Percentiles rank a stretch among this genome's conserved stretches.
phyloP scores from a whole-genome alignment of 2,113 vertebrate species.

The Brachirus orientalis region DNA sequence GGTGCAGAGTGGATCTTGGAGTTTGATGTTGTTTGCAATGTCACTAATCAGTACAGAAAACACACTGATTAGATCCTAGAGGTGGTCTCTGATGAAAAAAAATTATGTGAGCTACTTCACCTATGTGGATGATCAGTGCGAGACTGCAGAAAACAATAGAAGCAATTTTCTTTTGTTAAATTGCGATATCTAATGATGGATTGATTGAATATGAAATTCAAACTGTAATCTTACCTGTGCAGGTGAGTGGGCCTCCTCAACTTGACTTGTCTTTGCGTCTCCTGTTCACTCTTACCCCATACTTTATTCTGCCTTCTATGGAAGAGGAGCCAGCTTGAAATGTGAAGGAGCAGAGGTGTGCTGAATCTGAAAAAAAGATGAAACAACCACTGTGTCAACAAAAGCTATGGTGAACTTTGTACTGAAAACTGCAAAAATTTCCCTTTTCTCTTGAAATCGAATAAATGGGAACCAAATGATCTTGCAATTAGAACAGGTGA shows the following conservation, averaged over 20 bases:
- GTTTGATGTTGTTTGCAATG: neutral
- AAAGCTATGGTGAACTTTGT: neutral
- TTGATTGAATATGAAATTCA: too few species aligned
- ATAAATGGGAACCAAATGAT: too few species aligned
- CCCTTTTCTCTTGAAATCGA: too few species aligned
- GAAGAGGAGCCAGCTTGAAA: constrained; percentile 27
- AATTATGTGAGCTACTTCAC: too few species aligned
- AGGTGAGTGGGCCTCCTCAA: constrained; percentile 46
- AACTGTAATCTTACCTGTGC: constrained; percentile 55
- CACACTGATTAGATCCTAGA: constrained; percentile 25
- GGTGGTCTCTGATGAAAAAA: neutral
- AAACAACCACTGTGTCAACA: constrained; percentile 5
- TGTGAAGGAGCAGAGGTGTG: neutral
- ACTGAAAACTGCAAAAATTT: too few species aligned
- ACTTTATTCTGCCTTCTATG: constrained; percentile 32
- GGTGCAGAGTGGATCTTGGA: too few species aligned
- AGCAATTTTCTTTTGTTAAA: too few species aligned
- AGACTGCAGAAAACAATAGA: too few species aligned
- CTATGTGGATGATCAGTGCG: too few species aligned
- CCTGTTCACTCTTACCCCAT: constrained; percentile 68
- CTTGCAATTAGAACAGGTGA: too few species aligned
- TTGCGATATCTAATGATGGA: too few species aligned
- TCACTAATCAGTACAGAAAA: constrained; percentile 3
- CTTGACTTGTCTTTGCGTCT: constrained; percentile 32
- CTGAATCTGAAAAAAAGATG: constrained; percentile 23